phyloP scores from a whole-genome alignment of 2,113 vertebrate species.

The Trachemys scripta region DNA sequence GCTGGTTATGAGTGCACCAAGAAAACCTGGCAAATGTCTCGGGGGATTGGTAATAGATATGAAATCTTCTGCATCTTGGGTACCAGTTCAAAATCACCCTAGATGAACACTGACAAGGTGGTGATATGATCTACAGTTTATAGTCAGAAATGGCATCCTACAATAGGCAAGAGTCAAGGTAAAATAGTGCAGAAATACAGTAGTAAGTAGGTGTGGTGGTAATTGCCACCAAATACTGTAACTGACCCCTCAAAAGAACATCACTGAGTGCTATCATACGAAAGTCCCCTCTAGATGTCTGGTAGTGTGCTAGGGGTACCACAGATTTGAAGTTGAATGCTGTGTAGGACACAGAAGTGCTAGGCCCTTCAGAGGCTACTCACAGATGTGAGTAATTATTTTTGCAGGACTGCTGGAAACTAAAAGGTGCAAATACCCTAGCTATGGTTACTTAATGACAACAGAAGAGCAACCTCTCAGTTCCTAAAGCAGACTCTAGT shows the following conservation, averaged over 20 bases:
- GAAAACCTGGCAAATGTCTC: background rate
- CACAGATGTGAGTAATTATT: background rate
- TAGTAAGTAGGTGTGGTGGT: background rate
- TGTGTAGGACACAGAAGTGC: background rate
- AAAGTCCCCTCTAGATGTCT: accelerated
- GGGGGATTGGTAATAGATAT: background rate
- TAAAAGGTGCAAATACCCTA: background rate
- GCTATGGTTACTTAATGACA: background rate
- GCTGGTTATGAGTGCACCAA: background rate
- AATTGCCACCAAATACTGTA: conserved; percentile 19
- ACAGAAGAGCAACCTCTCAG: accelerated
- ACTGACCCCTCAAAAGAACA: background rate
- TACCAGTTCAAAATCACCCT: background rate
- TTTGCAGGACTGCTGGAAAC: background rate
- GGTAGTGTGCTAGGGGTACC: background rate
- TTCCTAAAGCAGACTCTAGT: background rate
- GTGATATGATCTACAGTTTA: background rate
- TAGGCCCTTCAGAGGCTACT: background rate
- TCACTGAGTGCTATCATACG: background rate
- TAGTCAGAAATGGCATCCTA: background rate
- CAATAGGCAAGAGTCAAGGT: background rate
- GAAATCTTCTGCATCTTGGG: accelerated
- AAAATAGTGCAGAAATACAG: background rate
- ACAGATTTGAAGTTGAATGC: background rate
- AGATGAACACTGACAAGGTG: background rate